Percentiles rank a stretch among this genome's conserved stretches.
These are phyloP conservation scores for Andrena bucephala DNA, from an alignment of 2,888 invertebrate genomes.

Conservation along the genomic window DNA sequence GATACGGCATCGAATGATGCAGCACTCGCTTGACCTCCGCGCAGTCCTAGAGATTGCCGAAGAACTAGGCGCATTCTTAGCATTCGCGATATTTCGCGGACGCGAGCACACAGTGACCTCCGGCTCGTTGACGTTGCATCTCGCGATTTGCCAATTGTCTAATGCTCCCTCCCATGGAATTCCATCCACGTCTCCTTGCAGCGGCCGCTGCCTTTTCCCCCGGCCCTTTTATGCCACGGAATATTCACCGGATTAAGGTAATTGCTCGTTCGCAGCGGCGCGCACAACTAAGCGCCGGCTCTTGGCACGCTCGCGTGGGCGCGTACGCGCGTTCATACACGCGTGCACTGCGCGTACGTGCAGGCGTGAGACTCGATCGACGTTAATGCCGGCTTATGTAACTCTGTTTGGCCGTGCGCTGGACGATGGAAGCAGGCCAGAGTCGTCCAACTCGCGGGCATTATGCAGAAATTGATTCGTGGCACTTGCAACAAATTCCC, in stretches of 20 bases:
- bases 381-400: conserved; percentile 48
- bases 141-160: conserved; percentile 70
- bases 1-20: not conserved
- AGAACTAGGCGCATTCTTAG: conserved; percentile 70
- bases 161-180: conserved; percentile 44
- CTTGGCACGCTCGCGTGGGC: conserved; percentile 62
- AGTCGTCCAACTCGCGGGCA: not conserved
- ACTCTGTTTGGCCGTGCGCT: conserved; percentile 30
- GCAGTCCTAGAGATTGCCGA: conserved; percentile 35
- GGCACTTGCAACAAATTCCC: too few relatives aligned
- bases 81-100: conserved; percentile 70
- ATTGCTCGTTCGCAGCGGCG: conserved; percentile 78
- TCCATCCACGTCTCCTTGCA: conserved; percentile 48
- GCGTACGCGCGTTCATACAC: conserved; percentile 51
- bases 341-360: conserved; percentile 42
- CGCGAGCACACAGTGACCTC: conserved; percentile 67
- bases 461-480: not conserved
- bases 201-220: conserved; percentile 38
- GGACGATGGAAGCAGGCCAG: conserved; percentile 1
- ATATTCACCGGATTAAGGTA: conserved; percentile 84
- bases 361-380: conserved; percentile 71
- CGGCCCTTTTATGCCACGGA: conserved; percentile 78
- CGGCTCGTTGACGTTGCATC: conserved; percentile 53
- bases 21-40: not conserved
- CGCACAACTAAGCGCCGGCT: conserved; percentile 66